Percentiles rank a stretch among this genome's conserved stretches.
These are phyloP conservation scores for Solen grandis DNA, from an alignment of 1,140 invertebrate genomes.

Conservation along the genomic window DNA sequence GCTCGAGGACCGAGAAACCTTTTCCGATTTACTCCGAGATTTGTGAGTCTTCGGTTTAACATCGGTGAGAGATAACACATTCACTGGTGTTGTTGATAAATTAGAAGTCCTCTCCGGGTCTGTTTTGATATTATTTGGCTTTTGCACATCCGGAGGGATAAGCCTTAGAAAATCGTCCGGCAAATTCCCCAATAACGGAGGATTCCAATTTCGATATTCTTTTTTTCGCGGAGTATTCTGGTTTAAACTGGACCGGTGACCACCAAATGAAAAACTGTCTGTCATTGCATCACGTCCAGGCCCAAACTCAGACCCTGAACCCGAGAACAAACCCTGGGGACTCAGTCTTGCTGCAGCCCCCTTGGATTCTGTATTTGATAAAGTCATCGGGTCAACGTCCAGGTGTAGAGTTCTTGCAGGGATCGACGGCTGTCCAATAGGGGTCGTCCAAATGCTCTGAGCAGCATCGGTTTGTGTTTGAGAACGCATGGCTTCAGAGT, in stretches of 20 bases:
- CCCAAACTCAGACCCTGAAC: no score
- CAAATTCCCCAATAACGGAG: slow-evolving; percentile 89
- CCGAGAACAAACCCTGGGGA: slow-evolving; percentile 23
- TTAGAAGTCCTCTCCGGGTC: slow-evolving; percentile 18
- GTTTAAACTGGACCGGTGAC: no score
- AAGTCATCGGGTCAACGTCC: slow-evolving; percentile 55
- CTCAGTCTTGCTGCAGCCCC: slow-evolving; percentile 54
- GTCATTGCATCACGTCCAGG: no score
- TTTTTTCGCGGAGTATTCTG: slow-evolving; percentile 49
- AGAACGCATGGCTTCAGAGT: slow-evolving; percentile 72
- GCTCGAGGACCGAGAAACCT: slow-evolving; percentile 27
- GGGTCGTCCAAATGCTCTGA: slow-evolving; percentile 61
- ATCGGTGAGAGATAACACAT: slow-evolving; percentile 29
- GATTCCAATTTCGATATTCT: slow-evolving; percentile 85
- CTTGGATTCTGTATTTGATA: slow-evolving; percentile 67
- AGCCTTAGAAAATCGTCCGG: slow-evolving; percentile 89
- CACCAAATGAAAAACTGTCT: no score
- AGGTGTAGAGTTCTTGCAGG: slow-evolving; percentile 8
- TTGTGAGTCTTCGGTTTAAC: slow-evolving; percentile 49
- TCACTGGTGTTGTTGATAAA: slow-evolving; percentile 19
- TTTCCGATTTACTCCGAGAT: slow-evolving; percentile 43
- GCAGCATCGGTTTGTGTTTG: slow-evolving; percentile 17
- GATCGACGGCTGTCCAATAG: slow-evolving; percentile 36
- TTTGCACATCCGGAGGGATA: slow-evolving; percentile 42
- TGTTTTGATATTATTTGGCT: slow-evolving; percentile 16